phyloP scores from a whole-genome alignment of 2,797 vertebrate genomes.

The Gymnoscopelus braueri region DNA sequence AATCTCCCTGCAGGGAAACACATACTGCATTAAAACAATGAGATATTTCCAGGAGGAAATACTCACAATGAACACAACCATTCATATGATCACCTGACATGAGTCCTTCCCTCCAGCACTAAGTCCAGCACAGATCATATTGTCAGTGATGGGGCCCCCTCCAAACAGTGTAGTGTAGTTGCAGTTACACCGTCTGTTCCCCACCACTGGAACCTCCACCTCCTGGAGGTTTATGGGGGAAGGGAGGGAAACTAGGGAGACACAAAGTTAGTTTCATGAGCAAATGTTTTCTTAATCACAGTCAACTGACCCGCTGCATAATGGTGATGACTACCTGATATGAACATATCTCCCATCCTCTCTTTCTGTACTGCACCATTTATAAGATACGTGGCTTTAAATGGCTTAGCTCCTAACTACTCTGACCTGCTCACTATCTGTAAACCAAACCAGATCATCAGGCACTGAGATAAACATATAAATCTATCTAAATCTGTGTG shows the following conservation, averaged over 20 bases:
- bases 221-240: constrained; percentile 65
- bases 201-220: constrained; percentile 66
- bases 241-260: constrained; percentile 38
- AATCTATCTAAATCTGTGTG: too few relatives aligned
- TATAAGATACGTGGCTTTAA: too few relatives aligned
- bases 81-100: constrained; percentile 68
- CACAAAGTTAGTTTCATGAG: constrained; percentile 6
- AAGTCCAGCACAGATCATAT: constrained; percentile 77
- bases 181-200: constrained; percentile 58
- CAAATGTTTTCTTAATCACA: too few relatives aligned
- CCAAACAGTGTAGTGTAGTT: too few relatives aligned
- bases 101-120: constrained; percentile 64
- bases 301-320: too few relatives aligned
- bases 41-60: too few relatives aligned
- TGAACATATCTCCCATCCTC: background rate
- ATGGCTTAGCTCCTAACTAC: too few relatives aligned
- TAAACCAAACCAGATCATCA: too few relatives aligned
- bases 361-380: background rate
- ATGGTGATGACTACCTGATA: too few relatives aligned
- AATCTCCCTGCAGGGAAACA: constrained; percentile 26
- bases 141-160: background rate
- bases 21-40: background rate
- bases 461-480: too few relatives aligned
- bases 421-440: too few relatives aligned
- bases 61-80: background rate